Evolutionary conservation across 92 coral and sea anemone genomes (phyloP), one percentile per base, ranked within the genome.

Genomic region (Hydrozoanthus gracilis): DNA sequence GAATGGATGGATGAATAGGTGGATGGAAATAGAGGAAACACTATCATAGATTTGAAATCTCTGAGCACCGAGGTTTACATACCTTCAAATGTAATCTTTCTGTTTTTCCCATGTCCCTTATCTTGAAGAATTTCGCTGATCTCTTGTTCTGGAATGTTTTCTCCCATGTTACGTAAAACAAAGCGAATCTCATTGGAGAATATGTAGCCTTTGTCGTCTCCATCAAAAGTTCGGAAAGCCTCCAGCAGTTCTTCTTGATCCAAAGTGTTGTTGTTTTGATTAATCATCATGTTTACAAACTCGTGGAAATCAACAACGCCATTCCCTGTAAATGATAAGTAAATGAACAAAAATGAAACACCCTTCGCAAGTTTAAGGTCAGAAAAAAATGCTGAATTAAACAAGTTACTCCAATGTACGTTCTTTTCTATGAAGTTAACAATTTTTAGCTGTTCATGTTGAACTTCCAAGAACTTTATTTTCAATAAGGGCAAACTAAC

Each of bases 281-380:
- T 96, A 50, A 96, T 96, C 99, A 96, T 96, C 99, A 96, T 96
- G 91, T 96, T 96, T 17, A 96, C 99, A 82, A 96, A 96, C 78
- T 96, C 99, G 77, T 95, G 95, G 82, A 96, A 96, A 79, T 96
- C 99, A 11, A 96, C 96, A 0, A 95, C 98, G 7, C 99, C 99
- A 69, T 96, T 96, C 7, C 99, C 99, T 96, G 83, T 51, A 44
- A 17, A 44, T 7, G 39, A 51, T 49, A 10, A 51, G 52, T 51
- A 44, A 52, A 44, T 6, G 12, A 71, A 72, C 10, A n/a, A 5
- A 16, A 51, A 47, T 46, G 39, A 27, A 27, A 27, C 39, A 27
- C 39, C 39, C 39, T 27, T 27, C 39, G 39, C 39, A 27, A 27
- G 39, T 0, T 27, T 27, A 27, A 27, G 39, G 39, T 27, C 39